Evolutionary conservation across 2,797 vertebrate genomes (phyloP).

Genomic region (Spatula versicolor): DNA sequence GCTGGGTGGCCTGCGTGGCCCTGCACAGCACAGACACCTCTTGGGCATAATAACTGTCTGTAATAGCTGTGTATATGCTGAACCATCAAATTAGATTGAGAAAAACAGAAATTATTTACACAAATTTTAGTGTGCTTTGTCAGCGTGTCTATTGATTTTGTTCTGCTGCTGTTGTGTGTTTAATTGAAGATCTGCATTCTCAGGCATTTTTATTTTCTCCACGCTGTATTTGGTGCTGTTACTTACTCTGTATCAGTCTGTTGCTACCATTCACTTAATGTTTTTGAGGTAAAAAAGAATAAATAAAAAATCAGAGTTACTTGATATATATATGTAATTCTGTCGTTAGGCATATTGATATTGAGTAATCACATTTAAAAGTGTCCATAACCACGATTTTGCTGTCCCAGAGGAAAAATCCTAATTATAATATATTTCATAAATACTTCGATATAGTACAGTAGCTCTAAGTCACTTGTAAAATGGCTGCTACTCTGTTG

Average conservation of each 20-base stretch:
- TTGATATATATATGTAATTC: background rate
- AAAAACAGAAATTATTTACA: background rate
- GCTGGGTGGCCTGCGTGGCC: fast-evolving
- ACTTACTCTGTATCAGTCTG: background rate
- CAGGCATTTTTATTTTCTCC: background rate
- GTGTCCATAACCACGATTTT: background rate
- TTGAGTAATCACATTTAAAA: background rate
- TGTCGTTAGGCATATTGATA: background rate
- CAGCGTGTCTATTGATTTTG: background rate
- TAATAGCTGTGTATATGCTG: background rate
- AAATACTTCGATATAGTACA: background rate
- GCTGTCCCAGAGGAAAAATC: background rate
- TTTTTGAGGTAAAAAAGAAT: background rate
- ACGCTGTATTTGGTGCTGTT: background rate
- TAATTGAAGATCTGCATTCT: background rate
- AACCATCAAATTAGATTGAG: background rate
- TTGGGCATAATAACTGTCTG: background rate
- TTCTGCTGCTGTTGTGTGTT: background rate
- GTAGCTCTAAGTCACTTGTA: background rate
- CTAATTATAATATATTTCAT: background rate
- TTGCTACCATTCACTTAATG: background rate
- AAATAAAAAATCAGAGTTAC: background rate
- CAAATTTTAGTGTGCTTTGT: background rate
- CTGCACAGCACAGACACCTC: fast-evolving
- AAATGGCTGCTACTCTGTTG: background rate